Base-by-base conservation (phyloP, 2,888 invertebrate species). In the Lottia scabra region DNA sequence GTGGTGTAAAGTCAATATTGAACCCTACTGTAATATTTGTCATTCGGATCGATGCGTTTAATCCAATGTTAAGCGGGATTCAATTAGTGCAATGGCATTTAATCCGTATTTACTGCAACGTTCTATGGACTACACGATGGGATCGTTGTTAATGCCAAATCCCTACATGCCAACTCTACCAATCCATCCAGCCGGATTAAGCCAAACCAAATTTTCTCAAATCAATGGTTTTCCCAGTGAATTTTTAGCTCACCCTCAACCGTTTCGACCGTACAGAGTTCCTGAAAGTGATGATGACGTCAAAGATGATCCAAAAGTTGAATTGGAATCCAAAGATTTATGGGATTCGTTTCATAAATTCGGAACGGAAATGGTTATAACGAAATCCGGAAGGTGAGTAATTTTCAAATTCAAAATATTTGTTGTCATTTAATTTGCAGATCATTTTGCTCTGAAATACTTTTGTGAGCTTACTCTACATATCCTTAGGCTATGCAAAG, bases 351-450 rank as follows among this genome's bases (percentile, higher is more conserved):
- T 99, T 91, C 97, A 98, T 92, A 95, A 96, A 91, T 93, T 98
- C 85, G 98, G 98, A 90, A 99, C 99, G 87, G 99, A 99, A 92
- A 99, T 99, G 99, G 99, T 99, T 92, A 99, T 99, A 93, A 99
- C 98, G 87, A 99, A 99, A 91, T 97, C 97, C 91, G 98, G 98
- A 92, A 95, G 98, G 98, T 98, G 93, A 94, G 94, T 90, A 38
- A 38, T 38, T 38, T 38, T 38, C 38, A 38, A 38, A 38, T 38
- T 38, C 38, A 38, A 38, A 5, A 38, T 38, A 10, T 10, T 38
- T 8, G 38, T 38, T 38, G 38, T 38, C 38, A 38, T 38, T 38
- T 38, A n/a, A 38, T 38, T 10, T 38, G 5, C 5, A 4, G 30
- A 30, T 4, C 30, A 30, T 4, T 38, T 38, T 38, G 38, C 38